phyloP scores from a whole-genome alignment of 2,888 invertebrate species.

The Lobophora halterata region DNA sequence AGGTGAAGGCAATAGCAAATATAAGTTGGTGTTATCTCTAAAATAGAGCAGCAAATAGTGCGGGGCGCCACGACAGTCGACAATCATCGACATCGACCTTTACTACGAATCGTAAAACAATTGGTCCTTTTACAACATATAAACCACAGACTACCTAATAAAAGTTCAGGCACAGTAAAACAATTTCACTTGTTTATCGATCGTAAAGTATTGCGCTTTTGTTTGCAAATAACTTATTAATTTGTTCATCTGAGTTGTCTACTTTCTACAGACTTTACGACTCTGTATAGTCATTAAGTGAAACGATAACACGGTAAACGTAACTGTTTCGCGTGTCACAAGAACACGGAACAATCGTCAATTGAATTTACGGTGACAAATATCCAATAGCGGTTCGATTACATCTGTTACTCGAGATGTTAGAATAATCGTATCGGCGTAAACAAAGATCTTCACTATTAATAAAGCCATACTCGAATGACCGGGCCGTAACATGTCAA shows the following conservation, averaged over 20 bases:
- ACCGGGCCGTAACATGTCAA: slow-evolving; percentile 52
- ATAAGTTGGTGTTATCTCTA: slow-evolving; percentile 14
- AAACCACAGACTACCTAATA: slow-evolving; percentile 25
- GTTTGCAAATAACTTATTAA: slow-evolving; percentile 31
- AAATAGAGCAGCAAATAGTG: slow-evolving; percentile 38
- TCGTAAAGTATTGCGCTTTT: slow-evolving; percentile 36
- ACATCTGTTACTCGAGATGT: slow-evolving; percentile 48
- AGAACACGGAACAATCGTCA: slow-evolving; percentile 41
- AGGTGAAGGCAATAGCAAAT: not conserved
- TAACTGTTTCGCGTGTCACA: slow-evolving; percentile 28
- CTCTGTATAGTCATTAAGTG: slow-evolving; percentile 33
- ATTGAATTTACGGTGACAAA: slow-evolving; percentile 50
- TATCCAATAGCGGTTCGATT: slow-evolving; percentile 40
- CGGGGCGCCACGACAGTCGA: slow-evolving; percentile 27
- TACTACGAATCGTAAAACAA: slow-evolving; percentile 28
- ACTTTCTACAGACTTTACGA: slow-evolving; percentile 40
- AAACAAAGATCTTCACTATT: slow-evolving; percentile 56
- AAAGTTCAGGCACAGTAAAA: slow-evolving; percentile 35
- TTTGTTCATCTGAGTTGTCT: slow-evolving; percentile 36
- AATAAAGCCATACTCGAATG: slow-evolving; percentile 58
- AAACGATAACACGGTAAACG: slow-evolving; percentile 36
- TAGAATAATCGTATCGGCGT: slow-evolving; percentile 43
- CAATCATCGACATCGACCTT: slow-evolving; percentile 35
- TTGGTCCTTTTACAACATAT: slow-evolving; percentile 32
- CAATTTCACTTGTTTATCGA: slow-evolving; percentile 36